Evolutionary conservation across 1,140 invertebrate genomes (phyloP), one percentile per base, ranked within the genome.

Genomic region (Brachionus sp.): DNA sequence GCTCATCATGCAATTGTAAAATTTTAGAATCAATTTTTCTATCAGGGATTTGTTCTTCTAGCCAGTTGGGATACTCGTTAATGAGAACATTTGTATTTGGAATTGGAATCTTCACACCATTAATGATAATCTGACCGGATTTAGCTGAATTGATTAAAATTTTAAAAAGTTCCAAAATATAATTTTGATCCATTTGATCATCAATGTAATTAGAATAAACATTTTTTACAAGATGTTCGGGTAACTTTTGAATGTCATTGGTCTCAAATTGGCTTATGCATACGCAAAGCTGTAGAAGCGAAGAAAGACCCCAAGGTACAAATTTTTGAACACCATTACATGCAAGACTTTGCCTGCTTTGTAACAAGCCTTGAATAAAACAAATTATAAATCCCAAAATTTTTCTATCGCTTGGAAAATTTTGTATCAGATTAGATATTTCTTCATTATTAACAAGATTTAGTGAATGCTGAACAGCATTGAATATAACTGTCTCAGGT

Each of bases 141-240:
- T 66, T 57, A 9, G 10, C 19, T 13, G 77, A 80, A 29, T 44
- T 29, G 35, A 64, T 80, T 2, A 80, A 29, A 5, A 42, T 33
- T 12, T 29, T 66, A 2, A 80, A 25, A 2, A 80, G 10, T 12
- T 62, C 6, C 9, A 33, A 33, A 23, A 80, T 13, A 62, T 62
- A 80, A 44, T 25, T 53, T 19, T 25, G 39, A 16, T 80, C 77
- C 62, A 80, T 57, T 19, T 62, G 6, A 44, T 80, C 77, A 66
- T 80, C 77, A 19, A 80, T 66, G 10, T 44, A 80, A 66, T 80
- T 80, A 35, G 29, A 37, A 66, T 80, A 80, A 35, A 62, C 46
- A 57, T 66, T 80, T 42, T 62, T 39, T 7, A 80, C 37, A 2
- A 66, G 23, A 23, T 80, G 37, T 13, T 62, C n/a, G 3, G 50